Evolutionary conservation across 2,797 vertebrate genomes (phyloP).

Genomic region (Pseudomugil gertrudae): DNA sequence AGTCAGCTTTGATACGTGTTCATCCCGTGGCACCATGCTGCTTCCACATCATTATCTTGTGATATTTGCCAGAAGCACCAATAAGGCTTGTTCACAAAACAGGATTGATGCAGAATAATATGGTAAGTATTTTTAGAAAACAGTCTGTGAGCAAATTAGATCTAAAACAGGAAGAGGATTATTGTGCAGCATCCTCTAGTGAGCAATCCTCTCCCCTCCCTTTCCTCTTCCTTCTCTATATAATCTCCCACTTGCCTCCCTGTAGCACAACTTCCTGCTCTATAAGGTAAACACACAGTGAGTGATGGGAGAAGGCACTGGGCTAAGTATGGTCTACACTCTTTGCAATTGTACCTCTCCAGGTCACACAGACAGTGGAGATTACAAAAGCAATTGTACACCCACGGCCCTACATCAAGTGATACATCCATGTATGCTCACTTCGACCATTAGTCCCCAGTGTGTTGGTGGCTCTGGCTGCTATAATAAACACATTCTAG

Average conservation of each 20-base stretch:
- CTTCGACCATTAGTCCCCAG: slow-evolving; percentile 43
- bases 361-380: slow-evolving; percentile 43
- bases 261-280: slow-evolving; percentile 10
- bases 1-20: not conserved
- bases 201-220: not conserved
- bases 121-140: slow-evolving; percentile 28
- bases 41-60: not conserved
- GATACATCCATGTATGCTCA: slow-evolving; percentile 38
- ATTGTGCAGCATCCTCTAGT: slow-evolving; percentile 8
- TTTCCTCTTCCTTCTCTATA: not conserved
- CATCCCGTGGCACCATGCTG: not conserved
- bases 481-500: slow-evolving; percentile 35
- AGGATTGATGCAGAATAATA: slow-evolving; percentile 12
- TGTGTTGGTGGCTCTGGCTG: slow-evolving; percentile 37
- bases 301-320: slow-evolving; percentile 42
- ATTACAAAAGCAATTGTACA: slow-evolving; percentile 68
- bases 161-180: slow-evolving; percentile 19
- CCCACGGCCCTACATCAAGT: slow-evolving; percentile 52
- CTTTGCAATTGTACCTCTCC: slow-evolving; percentile 46
- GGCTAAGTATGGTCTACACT: slow-evolving; percentile 46
- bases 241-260: slow-evolving; percentile 11
- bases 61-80: slow-evolving; percentile 3
- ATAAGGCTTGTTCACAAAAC: slow-evolving; percentile 10
- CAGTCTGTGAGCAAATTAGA: slow-evolving; percentile 15
- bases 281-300: slow-evolving; percentile 47